phyloP scores from a whole-genome alignment of 2,113 vertebrate genomes.

The Benitochromis conjunctus region DNA sequence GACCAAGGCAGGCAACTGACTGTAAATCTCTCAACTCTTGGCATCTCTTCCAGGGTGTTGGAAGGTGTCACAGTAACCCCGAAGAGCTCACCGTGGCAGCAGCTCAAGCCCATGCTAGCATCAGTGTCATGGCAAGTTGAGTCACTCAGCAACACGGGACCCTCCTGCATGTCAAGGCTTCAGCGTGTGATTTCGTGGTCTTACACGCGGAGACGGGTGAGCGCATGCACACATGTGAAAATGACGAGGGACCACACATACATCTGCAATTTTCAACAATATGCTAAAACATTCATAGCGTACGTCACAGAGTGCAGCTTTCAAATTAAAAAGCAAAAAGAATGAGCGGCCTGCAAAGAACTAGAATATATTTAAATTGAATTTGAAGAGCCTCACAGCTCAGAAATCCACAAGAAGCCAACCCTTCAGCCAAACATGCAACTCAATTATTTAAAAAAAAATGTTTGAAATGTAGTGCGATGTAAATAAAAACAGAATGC shows the following conservation, averaged over 20 bases:
- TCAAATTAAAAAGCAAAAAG: neutral
- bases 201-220: neutral
- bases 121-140: conserved; percentile 8
- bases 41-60: conserved; percentile 21
- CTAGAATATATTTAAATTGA: neutral
- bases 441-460: rapidly evolving
- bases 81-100: neutral
- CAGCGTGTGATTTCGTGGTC: neutral
- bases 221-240: neutral
- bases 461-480: neutral
- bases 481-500: neutral
- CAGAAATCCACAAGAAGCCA: neutral
- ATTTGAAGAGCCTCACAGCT: neutral
- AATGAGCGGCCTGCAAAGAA: neutral
- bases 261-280: neutral
- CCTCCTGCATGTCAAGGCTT: neutral
- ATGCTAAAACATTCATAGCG: conserved; percentile 14
- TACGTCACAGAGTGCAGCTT: neutral
- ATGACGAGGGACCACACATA: neutral
- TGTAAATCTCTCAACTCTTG: conserved; percentile 57
- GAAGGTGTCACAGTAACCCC: conserved; percentile 33
- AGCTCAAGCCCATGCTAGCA: conserved; percentile 6
- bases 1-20: conserved; percentile 21
- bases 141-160: neutral
- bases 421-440: neutral